Base-by-base conservation (phyloP, 2,113 vertebrate genomes). In the Nothobranchius furzeri region DNA sequence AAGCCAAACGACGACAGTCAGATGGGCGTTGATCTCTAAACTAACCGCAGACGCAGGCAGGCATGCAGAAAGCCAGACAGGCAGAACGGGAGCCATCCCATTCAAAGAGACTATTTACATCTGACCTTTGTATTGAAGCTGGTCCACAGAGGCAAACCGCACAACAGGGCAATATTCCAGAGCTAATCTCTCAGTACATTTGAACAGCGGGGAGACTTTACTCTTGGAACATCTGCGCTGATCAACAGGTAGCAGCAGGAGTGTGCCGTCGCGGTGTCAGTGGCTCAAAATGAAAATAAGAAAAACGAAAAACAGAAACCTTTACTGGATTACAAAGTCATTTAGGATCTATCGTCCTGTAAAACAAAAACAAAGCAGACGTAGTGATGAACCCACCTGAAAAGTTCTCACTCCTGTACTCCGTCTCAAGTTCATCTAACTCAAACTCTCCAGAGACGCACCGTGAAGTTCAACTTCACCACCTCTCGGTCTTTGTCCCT, bases 51-150 rank as follows among this genome's bases (percentile, higher is more conserved):
- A 60, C 6, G 54, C 56, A 65, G 61, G 66, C 70, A 80, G 68
- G n/a, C 53, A 57, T 43, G 25, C 63, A 36, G 25, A 66, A 36
- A 63, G 6, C 53, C 59, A 68, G 54, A 68, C 73, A 75, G 69
- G 48, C 60, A 78, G 57, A 80, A 73, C 79, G 57, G 43, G 73
- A 82, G 76, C 76, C 76, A 52, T 82, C 74, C 79, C 73, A 81
- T 83, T 90, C 82, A 90, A 83, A 78, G 73, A 73, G 83, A 88
- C 85, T 88, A 91, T 88, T 92, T 88, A 90, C 82, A 75, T 90
- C 88, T 90, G 89, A 91, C 90, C 89, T 93, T 93, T 92, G 87
- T 80, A 81, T 84, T 77, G 66, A 84, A 88, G 83, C 74, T 17
- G 54, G 61, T 83, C 73, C 85, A 86, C 75, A 52, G 73, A 45